Percentiles rank a stretch among this genome's conserved stretches.
These are phyloP conservation scores for Psammodynastes pulverulentus DNA, from an alignment of 2,113 vertebrate species.

Conservation along the genomic window DNA sequence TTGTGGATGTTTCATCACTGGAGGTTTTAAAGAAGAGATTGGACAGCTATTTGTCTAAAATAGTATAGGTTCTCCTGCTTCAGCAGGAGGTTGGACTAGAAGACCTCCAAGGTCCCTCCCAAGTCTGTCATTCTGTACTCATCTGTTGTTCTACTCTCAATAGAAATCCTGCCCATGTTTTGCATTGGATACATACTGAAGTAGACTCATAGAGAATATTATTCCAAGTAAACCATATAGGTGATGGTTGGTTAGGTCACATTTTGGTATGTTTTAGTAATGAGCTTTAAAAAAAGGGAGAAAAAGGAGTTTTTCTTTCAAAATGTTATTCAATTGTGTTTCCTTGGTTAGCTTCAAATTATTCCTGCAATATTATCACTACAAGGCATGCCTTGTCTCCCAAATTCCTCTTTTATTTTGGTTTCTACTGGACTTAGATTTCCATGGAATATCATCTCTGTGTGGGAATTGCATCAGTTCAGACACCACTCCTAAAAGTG, in stretches of 20 bases:
- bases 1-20: neutral
- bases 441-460: neutral
- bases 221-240: neutral
- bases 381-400: neutral
- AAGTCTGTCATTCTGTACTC: neutral
- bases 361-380: neutral
- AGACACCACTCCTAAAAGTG: neutral
- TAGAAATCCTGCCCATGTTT: neutral
- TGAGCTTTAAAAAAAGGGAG: neutral
- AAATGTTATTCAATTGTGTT: neutral
- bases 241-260: neutral
- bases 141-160: neutral
- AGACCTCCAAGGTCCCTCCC: neutral
- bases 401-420: neutral
- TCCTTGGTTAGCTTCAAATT: neutral
- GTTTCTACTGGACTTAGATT: neutral
- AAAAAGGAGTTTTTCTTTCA: neutral
- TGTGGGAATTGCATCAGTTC: neutral
- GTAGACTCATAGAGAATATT: neutral
- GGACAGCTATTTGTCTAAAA: neutral
- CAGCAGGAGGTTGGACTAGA: neutral
- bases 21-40: neutral
- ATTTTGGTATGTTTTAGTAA: neutral
- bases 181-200: neutral
- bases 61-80: no score